A percentile compares a stretch with the other conserved stretches of the same genome.
These are phyloP conservation scores for Lacerta bilineata DNA, from an alignment of 2,797 vertebrate species.

Conservation along the genomic window DNA sequence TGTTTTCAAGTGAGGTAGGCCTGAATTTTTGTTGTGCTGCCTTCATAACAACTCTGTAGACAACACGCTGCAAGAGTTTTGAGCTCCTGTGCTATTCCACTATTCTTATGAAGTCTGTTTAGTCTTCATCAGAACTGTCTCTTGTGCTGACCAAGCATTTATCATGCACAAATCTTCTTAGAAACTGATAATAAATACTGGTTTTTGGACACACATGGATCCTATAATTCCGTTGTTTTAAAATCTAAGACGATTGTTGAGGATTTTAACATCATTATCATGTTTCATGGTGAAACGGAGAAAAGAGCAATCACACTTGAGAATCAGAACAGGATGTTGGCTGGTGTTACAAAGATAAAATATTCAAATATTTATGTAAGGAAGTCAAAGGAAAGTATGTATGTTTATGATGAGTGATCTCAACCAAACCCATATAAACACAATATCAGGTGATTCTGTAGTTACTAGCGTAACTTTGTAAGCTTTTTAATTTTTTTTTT, in stretches of 20 bases:
- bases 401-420: background rate
- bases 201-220: constrained; percentile 13
- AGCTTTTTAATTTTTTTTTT: too few relatives aligned
- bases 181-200: background rate
- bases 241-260: constrained; percentile 6
- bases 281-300: background rate
- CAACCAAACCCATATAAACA: background rate
- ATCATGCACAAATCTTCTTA: accelerated
- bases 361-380: background rate
- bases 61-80: background rate
- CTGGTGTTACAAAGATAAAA: background rate
- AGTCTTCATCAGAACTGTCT: background rate
- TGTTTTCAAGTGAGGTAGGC: too few relatives aligned
- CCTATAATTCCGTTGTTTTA: background rate
- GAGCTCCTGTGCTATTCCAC: background rate
- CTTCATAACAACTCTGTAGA: background rate
- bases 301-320: background rate
- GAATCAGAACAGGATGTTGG: background rate
- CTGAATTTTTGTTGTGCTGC: background rate
- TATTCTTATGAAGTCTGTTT: background rate
- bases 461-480: too few relatives aligned
- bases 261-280: background rate
- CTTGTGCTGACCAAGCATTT: background rate
- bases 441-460: background rate
- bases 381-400: background rate